A percentile compares a stretch with the other conserved stretches of the same genome.
These are phyloP conservation scores for Catocala sponsa DNA, from an alignment of 2,888 invertebrate genomes.

Conservation along the genomic window DNA sequence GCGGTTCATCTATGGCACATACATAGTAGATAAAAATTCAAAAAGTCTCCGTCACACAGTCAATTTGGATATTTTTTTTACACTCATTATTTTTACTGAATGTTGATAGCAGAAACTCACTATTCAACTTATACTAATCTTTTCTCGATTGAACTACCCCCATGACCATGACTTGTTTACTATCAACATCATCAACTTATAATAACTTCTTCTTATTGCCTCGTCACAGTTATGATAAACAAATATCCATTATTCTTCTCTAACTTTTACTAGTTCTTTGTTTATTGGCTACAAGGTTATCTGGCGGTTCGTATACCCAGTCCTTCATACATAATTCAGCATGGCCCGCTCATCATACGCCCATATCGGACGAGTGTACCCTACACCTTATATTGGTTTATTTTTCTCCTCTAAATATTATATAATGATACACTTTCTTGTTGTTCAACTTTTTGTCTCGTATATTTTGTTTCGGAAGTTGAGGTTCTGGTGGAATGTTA, in stretches of 20 bases:
- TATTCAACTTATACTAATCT: no score
- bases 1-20: no score
- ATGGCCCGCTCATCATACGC: slow-evolving; percentile 63
- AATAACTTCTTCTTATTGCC: slow-evolving; percentile 4
- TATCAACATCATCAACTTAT: background rate
- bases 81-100: no score
- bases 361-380: slow-evolving; percentile 56
- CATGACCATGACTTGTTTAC: background rate
- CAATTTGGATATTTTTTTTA: no score
- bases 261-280: slow-evolving; percentile 45
- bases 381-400: slow-evolving; percentile 56
- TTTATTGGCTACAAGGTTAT: slow-evolving; percentile 50
- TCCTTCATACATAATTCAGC: slow-evolving; percentile 72
- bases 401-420: slow-evolving; percentile 57
- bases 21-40: no score
- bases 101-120: no score
- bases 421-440: slow-evolving; percentile 41
- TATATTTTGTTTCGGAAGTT: slow-evolving; percentile 9
- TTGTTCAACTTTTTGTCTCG: slow-evolving; percentile 23
- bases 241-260: slow-evolving; percentile 42
- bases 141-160: no score
- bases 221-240: slow-evolving; percentile 17
- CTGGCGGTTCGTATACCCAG: slow-evolving; percentile 44
- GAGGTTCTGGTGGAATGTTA: background rate
- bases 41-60: no score